These are phyloP conservation scores for Yponomeuta evonymella DNA, from an alignment of 2,888 invertebrate species.

Conservation along the genomic window DNA sequence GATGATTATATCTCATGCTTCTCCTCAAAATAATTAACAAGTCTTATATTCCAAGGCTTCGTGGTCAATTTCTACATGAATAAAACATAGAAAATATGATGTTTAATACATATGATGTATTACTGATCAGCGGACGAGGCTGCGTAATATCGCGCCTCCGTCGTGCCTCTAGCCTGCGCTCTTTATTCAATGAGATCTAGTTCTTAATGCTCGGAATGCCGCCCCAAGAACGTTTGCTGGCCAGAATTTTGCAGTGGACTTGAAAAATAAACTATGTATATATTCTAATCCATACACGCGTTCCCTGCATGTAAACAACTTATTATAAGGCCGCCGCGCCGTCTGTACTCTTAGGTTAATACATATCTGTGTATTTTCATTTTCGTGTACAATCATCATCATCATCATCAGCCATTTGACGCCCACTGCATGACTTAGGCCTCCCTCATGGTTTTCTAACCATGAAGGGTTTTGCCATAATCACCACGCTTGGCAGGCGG, in stretches of 20 bases:
- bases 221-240: background rate
- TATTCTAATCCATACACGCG: background rate
- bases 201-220: constrained; percentile 22
- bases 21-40: too few species aligned
- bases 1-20: too few species aligned
- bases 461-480: too few species aligned
- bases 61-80: constrained; percentile 55
- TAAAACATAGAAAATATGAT: constrained; percentile 39
- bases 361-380: too few species aligned
- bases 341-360: too few species aligned
- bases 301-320: too few species aligned
- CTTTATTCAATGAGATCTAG: constrained; percentile 23
- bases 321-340: too few species aligned
- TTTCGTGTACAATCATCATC: too few species aligned
- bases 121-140: constrained; percentile 29
- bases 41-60: background rate
- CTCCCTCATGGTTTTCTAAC: too few species aligned
- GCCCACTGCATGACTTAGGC: too few species aligned
- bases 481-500: too few species aligned
- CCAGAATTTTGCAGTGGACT: background rate
- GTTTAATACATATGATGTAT: constrained; percentile 42
- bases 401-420: too few species aligned
- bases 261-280: background rate
- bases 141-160: constrained; percentile 22
- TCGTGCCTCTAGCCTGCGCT: constrained; percentile 6